phyloP scores from a whole-genome alignment of 2,888 invertebrate species.

The Macrosiphum euphorbiae region DNA sequence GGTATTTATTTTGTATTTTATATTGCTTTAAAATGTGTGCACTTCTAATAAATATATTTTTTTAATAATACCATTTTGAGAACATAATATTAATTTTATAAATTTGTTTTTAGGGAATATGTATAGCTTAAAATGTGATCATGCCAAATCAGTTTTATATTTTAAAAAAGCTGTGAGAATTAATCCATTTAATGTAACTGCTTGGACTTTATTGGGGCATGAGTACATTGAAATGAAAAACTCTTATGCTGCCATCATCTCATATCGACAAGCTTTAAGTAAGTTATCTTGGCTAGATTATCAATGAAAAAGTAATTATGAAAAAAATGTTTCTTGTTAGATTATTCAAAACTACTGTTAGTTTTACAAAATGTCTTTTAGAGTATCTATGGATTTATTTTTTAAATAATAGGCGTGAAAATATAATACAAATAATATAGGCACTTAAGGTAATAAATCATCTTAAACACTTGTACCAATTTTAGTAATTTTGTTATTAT shows the following conservation, averaged over 20 bases:
- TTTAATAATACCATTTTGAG: background rate
- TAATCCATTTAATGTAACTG: slow-evolving; percentile 93
- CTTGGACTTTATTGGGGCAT: slow-evolving; percentile 99
- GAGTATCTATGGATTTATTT: background rate
- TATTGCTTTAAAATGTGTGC: background rate
- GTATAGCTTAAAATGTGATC: slow-evolving; percentile 94
- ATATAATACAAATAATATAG: background rate
- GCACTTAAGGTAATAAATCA: background rate
- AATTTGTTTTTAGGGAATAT: slow-evolving; percentile 83
- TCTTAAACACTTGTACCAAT: background rate
- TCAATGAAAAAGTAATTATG: background rate
- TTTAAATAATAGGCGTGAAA: background rate
- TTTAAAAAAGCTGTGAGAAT: slow-evolving; percentile 94
- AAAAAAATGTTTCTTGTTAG: background rate
- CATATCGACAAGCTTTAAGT: slow-evolving; percentile 97
- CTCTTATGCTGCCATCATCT: slow-evolving; percentile 97
- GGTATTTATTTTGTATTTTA: background rate
- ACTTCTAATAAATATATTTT: background rate
- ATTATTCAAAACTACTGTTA: background rate
- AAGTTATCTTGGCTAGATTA: slow-evolving; percentile 67
- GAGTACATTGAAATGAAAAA: slow-evolving; percentile 99
- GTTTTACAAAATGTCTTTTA: background rate
- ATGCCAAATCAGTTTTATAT: slow-evolving; percentile 96
- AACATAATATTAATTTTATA: background rate
- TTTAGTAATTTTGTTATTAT: background rate